Evolutionary conservation across 2,113 vertebrate genomes (phyloP).

Genomic region (Hassar affinis): DNA sequence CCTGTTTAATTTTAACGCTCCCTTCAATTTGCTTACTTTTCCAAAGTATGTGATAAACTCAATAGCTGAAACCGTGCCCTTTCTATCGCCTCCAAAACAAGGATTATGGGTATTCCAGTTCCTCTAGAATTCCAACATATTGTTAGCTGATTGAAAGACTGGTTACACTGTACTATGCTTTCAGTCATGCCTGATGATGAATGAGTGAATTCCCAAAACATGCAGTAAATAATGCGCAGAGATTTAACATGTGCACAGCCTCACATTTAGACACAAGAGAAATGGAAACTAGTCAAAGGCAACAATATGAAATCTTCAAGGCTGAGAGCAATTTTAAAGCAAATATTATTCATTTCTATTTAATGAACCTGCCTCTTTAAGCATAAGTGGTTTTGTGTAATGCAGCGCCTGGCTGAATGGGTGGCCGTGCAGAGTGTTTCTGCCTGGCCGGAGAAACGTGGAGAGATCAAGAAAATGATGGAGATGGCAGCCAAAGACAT

Average conservation of each 20-base stretch:
- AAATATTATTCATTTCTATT: background rate
- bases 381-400: background rate
- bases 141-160: background rate
- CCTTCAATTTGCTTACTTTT: background rate
- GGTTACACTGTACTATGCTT: background rate
- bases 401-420: constrained; percentile 87
- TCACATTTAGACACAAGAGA: background rate
- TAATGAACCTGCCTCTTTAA: background rate
- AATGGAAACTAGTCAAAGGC: background rate
- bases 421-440: constrained; percentile 93
- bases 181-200: background rate
- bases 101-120: background rate
- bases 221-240: background rate
- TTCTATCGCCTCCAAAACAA: background rate
- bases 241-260: background rate
- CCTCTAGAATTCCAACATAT: background rate
- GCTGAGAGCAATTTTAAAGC: background rate
- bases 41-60: background rate
- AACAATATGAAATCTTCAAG: background rate
- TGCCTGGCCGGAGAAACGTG: constrained; percentile 90
- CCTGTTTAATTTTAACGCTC: background rate
- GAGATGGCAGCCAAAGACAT: constrained; percentile 86
- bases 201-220: background rate
- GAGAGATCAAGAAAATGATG: constrained; percentile 88
- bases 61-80: background rate